Conservation (phyloP, 2,888 invertebrate genomes). For the Quadriops clusia region DNA sequence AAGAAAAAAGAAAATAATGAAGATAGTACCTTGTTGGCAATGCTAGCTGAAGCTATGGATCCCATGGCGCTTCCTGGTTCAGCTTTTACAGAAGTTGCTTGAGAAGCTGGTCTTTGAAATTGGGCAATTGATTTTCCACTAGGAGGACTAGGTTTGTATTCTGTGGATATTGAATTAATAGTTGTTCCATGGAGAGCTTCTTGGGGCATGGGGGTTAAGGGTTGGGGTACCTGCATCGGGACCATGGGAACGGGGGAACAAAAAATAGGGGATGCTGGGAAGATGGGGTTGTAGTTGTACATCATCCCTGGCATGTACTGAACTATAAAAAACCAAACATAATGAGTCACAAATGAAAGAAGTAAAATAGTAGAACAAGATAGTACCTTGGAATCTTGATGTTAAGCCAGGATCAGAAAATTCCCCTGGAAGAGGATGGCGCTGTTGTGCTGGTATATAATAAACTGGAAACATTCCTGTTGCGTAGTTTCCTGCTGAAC, state of each 20-base stretch:
- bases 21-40: constrained; percentile 31
- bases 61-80: constrained; percentile 42
- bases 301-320: constrained; percentile 52
- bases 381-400: constrained; percentile 19
- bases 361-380: too few species aligned
- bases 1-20: constrained; percentile 3
- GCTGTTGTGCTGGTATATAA: constrained; percentile 41
- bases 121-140: constrained; percentile 19
- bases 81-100: constrained; percentile 43
- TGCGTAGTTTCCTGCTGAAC: constrained; percentile 29
- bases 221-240: constrained; percentile 26
- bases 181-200: constrained; percentile 10
- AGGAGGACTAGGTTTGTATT: constrained; percentile 21
- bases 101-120: constrained; percentile 38
- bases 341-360: neutral
- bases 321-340: constrained; percentile 36
- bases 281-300: constrained; percentile 44
- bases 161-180: constrained; percentile 9
- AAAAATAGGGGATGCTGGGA: constrained; percentile 44
- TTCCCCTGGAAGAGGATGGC: too few species aligned
- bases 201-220: constrained; percentile 18
- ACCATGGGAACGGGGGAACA: constrained; percentile 44
- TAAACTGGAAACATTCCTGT: constrained; percentile 43
- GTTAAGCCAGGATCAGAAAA: constrained; percentile 18
- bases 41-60: constrained; percentile 36